Base-by-base conservation (phyloP, 2,888 invertebrate genomes). In the Phragmatobia fuliginosa region DNA sequence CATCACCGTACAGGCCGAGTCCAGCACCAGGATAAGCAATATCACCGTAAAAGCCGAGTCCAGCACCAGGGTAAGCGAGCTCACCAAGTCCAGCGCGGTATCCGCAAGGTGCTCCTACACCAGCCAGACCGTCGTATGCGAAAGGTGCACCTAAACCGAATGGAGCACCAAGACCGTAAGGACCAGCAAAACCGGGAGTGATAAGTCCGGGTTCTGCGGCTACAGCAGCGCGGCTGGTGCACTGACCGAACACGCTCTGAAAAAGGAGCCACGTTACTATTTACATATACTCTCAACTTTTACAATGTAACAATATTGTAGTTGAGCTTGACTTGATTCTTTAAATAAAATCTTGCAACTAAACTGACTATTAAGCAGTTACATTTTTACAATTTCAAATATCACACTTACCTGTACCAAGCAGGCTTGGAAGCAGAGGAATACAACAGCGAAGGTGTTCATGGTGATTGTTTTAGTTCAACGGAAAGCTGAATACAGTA, bases 351-450 rank as follows among this genome's bases (percentile, higher is more conserved):
- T n/a, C n/a, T n/a, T n/a, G n/a, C n/a, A n/a, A n/a, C n/a, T n/a
- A n/a, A n/a, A n/a, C n/a, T n/a, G n/a, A n/a, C n/a, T n/a, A n/a
- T n/a, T n/a, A n/a, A n/a, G n/a, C n/a, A n/a, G n/a, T 18, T 18
- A 14, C 2, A 18, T 18, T 5, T 41, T 38, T 38, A 38, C 3
- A 33, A 33, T 36, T 36, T 1, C 10, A 36, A 36, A 10, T 38
- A 8, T 36, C 25, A 33, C 11, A 32, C 41, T n/a, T 66, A 66
- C 68, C 66, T 61, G 59, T 63, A 66, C 65, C 41, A 76, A 49
- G 58, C 66, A 72, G 62, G 70, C 78, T n/a, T 72, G 71, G 58
- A 76, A 75, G 72, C 77, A 80, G 25, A 70, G 66, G 58, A 76
- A 64, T 67, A 80, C 64, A 62, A 72, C 33, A 64, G 70, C 59